A percentile compares a stretch with the other conserved stretches of the same genome.
Conservation (phyloP, 1,140 invertebrate genomes). For the Bombus terrestris region DNA sequence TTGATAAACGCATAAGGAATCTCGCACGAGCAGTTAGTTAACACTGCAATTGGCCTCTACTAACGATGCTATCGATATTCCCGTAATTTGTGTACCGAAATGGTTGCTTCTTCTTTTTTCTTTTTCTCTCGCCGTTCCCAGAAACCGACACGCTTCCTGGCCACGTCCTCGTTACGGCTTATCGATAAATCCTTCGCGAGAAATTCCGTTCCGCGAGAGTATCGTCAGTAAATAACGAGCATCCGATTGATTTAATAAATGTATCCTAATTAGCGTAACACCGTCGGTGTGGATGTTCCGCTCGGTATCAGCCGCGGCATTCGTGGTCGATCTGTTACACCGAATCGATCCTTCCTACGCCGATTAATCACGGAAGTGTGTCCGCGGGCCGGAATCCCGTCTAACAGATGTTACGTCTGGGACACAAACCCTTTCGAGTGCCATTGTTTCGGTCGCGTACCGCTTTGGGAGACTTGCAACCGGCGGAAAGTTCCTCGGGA, state of each 20-base stretch:
- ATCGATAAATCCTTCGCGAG: conserved; percentile 36
- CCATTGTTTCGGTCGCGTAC: conserved; percentile 61
- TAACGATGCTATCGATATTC: conserved; percentile 23
- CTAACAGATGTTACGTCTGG: conserved; percentile 51
- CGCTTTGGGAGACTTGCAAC: conserved; percentile 52
- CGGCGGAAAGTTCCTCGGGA: conserved; percentile 59
- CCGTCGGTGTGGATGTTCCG: neutral
- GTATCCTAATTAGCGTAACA: conserved; percentile 36
- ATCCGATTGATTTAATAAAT: conserved; percentile 37
- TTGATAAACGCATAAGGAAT: conserved; percentile 28
- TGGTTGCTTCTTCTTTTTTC: neutral
- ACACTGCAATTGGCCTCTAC: neutral
- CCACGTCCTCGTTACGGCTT: conserved; percentile 29
- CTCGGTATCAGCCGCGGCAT: too few relatives aligned
- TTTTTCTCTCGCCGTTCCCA: neutral
- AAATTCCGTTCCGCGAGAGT: neutral
- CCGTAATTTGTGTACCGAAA: conserved; percentile 16
- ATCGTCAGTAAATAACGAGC: conserved; percentile 42
- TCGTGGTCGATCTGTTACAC: conserved; percentile 7
- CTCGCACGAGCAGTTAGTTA: conserved; percentile 8
- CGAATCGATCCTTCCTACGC: conserved; percentile 10
- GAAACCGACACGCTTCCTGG: conserved; percentile 15
- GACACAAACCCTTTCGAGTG: conserved; percentile 48
- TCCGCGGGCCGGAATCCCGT: conserved; percentile 29
- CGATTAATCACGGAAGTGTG: conserved; percentile 47